Base-by-base conservation (phyloP, 2,797 vertebrate species). In the Graptemys geographica region DNA sequence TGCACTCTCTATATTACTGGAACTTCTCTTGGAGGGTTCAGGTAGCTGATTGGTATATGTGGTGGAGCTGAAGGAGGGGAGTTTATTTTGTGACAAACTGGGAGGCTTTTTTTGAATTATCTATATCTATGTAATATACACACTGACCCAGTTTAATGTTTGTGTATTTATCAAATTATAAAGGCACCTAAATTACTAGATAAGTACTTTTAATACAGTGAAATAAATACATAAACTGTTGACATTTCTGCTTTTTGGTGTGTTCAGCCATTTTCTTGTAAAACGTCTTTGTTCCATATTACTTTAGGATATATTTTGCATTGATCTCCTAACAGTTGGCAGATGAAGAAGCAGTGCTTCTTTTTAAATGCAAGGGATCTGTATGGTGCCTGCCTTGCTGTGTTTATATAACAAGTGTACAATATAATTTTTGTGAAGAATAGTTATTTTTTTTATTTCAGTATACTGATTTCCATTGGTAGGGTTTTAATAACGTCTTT, bases 401-500 rank as follows among this genome's bases (percentile, higher is more conserved):
- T 72, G 65, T 41, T 41, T 41, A 41, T 72, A 41, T 72, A 25
- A 41, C 5, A 72, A 72, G 37, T 41, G 65, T 72, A 41, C n/a
- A 41, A 72, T 23, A 41, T 41, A 5, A 11, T 23, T 72, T 72
- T 72, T 72, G 65, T 11, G 65, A 3, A 37, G 10, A 85, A 80
- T 55, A 21, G 1, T 57, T 89, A 44, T 65, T 93, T 72, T 31
- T 86, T 44, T 57, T 65, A 31, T 91, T 59, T 76, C 69, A 93
- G 76, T 51, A 89, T 76, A 92, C 33, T 53, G 15, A 62, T 95
- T 95, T 95, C 28, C 79, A 25, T 65, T 91, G 81, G 69, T 21
- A 86, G 12, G 21, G 27, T 88, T 93, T 76, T 79, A 95, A 56
- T 92, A 79, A 88, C 92, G 53, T 41, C 69, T 96, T 95, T 79